Conservation (phyloP, 2,113 vertebrate species). For the Oreochromis aureus region DNA sequence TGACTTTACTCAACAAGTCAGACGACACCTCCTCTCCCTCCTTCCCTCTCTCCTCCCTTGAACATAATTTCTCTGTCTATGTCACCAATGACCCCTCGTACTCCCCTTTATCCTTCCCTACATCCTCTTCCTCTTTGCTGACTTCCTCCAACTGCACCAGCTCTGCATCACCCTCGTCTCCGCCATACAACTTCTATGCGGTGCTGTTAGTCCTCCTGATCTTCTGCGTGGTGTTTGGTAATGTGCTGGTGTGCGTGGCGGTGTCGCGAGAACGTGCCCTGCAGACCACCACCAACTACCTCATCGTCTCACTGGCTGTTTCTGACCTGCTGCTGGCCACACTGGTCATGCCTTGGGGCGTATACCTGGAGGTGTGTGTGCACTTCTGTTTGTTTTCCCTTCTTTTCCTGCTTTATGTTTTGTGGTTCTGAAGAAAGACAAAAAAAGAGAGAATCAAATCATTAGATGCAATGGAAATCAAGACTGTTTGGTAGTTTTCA, state of each 20-base stretch:
- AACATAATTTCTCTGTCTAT: conserved; percentile 30
- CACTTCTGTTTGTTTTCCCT: background rate
- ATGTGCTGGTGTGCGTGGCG: conserved; percentile 75
- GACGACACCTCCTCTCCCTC: background rate
- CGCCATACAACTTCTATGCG: conserved; percentile 73
- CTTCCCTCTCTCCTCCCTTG: background rate
- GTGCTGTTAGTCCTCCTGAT: conserved; percentile 72
- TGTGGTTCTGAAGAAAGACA: background rate
- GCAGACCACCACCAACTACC: conserved; percentile 80
- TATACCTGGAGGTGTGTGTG: conserved; percentile 72
- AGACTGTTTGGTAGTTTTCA: background rate
- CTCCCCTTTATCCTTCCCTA: conserved; percentile 5
- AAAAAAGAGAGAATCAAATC: background rate
- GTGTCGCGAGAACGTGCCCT: conserved; percentile 72
- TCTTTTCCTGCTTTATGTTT: background rate
- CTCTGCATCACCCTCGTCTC: conserved; percentile 27
- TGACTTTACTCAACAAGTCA: conserved; percentile 57
- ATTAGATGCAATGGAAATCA: background rate
- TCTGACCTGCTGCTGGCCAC: conserved; percentile 76
- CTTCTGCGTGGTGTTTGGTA: conserved; percentile 77
- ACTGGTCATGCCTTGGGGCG: conserved; percentile 78
- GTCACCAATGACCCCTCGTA: conserved; percentile 18
- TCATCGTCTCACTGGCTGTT: conserved; percentile 76
- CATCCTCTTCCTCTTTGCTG: conserved; percentile 2
- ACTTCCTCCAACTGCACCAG: conserved; percentile 56